phyloP scores from a whole-genome alignment of 2,113 vertebrate species.

The Caracal caracal region DNA sequence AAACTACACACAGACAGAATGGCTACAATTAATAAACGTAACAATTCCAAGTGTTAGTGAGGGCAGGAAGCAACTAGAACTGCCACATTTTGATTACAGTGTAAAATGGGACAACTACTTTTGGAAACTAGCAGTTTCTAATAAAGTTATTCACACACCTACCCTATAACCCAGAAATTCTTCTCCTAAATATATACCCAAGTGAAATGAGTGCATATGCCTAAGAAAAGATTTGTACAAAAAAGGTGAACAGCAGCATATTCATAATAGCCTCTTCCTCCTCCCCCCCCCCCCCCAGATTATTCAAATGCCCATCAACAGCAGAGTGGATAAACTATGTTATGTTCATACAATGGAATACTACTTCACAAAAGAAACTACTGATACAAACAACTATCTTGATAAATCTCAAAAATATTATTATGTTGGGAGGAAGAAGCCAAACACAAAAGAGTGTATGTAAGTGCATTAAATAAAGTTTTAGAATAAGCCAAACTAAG shows the following conservation, averaged over 20 bases:
- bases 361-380: not conserved
- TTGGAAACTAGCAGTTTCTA: not conserved
- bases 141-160: slow-evolving; percentile 3
- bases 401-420: not conserved
- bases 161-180: not conserved
- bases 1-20: not conserved
- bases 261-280: not conserved
- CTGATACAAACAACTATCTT: not conserved
- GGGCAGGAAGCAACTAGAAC: not conserved
- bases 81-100: not conserved
- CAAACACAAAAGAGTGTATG: not conserved
- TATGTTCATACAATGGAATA: not conserved
- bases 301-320: not conserved
- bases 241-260: not conserved
- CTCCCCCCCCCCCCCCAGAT: not conserved
- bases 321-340: not conserved
- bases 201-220: not conserved
- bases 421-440: not conserved
- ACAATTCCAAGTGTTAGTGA: not conserved
- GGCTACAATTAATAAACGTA: not conserved
- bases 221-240: not conserved
- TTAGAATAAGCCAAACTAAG: not conserved
- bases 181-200: not conserved
- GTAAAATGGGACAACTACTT: not conserved
- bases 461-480: not conserved